Base-by-base conservation (phyloP, 1,140 invertebrate genomes). In the Leptinotarsa defecta region DNA sequence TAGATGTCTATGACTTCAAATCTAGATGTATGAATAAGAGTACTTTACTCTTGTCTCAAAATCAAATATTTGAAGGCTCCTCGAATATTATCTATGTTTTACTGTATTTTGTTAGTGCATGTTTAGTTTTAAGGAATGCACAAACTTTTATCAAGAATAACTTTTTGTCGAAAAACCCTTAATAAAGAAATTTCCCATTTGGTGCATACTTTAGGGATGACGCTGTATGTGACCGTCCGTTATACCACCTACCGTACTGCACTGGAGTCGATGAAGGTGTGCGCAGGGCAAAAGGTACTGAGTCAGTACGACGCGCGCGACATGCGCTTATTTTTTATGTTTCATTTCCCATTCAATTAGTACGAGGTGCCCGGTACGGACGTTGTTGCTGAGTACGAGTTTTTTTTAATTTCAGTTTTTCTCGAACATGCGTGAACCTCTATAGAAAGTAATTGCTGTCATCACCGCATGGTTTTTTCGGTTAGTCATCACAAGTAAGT, bases 341-440 rank as follows among this genome's bases (percentile, higher is more conserved):
- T 22, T 67, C 61, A 67, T 24, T 67, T 67, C 64, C 20, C 67
- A 68, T 68, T 68, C 34, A 48, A 68, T 43, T 68, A 43, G 67
- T 68, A 43, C 67, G n/a, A 68, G 43, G 67, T 68, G 13, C 34
- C n/a, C 43, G 67, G 24, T 68, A 43, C 24, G 24, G 67, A 57
- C 52, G 52, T 57, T 57, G 15, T 57, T 17, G 52, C 52, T 15
- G 15, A 57, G 52, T 57, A 57, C 52, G 5, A 8, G 52, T 15
- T 57, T 57, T 57, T 57, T 19, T 15, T 19, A 1, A 57, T 57
- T 17, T 15, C 2, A n/a, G 52, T 57, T 57, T 57, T 57, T 57
- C 17, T 57, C 52, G 52, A 57, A 17, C 52, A 57, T 19, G 52
- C 52, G 52, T 57, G 52, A 57, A 57, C 34, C 34, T 8, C 8